phyloP scores from a whole-genome alignment of 37 sponge, comb jelly and placozoan species.

The Cladorhizidae sp. region DNA sequence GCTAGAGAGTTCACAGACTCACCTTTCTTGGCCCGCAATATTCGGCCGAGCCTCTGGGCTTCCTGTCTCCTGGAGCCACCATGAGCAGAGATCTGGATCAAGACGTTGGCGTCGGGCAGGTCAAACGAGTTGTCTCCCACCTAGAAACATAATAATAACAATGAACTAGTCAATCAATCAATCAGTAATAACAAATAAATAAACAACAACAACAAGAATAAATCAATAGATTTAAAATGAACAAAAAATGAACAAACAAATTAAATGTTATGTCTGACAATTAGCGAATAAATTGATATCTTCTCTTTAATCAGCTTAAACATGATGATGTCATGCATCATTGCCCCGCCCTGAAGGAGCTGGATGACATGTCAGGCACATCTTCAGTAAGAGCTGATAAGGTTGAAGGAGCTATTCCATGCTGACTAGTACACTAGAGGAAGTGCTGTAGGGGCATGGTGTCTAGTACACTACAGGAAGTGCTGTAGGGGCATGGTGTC shows the following conservation, averaged over 20 bases:
- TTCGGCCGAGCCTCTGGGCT: slow-evolving; percentile 96
- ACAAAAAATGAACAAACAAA: background rate
- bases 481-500: too few relatives aligned
- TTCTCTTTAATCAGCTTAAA: too few relatives aligned
- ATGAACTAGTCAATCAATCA: background rate
- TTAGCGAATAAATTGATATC: too few relatives aligned
- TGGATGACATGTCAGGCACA: too few relatives aligned
- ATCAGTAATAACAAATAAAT: background rate
- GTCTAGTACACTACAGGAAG: too few relatives aligned
- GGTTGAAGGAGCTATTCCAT: too few relatives aligned
- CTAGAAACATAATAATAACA: slow-evolving; percentile 21
- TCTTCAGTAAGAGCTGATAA: too few relatives aligned
- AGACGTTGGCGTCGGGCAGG: slow-evolving; percentile 97
- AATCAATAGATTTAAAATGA: background rate
- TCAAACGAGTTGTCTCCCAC: slow-evolving; percentile 99
- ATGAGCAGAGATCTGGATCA: slow-evolving; percentile 98
- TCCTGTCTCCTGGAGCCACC: slow-evolving; percentile 99
- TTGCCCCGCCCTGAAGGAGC: too few relatives aligned
- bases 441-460: too few relatives aligned
- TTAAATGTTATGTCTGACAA: too few relatives aligned
- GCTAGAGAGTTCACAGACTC: background rate
- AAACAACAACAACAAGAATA: background rate
- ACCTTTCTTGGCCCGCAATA: slow-evolving; percentile 95
- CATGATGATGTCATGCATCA: too few relatives aligned
- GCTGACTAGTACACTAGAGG: too few relatives aligned